Conservation (phyloP, 1,140 invertebrate genomes). For the Telenomus remus region DNA sequence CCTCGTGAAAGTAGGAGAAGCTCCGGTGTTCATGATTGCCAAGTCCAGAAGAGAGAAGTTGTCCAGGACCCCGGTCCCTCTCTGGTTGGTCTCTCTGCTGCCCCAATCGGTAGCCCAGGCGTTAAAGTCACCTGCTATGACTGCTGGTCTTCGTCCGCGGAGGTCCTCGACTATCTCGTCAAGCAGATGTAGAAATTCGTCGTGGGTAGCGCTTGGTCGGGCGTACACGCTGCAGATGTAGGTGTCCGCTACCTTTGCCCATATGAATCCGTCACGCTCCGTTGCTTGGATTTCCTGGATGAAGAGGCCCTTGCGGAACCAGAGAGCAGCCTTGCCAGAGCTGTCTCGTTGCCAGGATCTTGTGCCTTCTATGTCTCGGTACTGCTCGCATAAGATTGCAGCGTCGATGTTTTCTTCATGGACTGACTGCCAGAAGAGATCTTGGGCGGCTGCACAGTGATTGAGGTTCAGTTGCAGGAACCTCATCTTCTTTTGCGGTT, state of each 20-base stretch:
- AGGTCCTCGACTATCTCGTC: conserved; percentile 10
- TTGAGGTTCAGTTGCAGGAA: conserved; percentile 22
- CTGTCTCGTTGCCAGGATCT: not conserved
- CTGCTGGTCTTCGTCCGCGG: not conserved
- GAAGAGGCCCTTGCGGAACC: not conserved
- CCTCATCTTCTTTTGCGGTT: conserved; percentile 3
- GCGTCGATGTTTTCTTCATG: not conserved
- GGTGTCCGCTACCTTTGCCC: conserved; percentile 4
- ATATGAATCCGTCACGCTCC: not conserved
- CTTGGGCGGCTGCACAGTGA: conserved; percentile 21
- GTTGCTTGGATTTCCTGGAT: not conserved
- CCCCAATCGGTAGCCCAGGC: conserved; percentile 24
- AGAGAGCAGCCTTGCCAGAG: conserved; percentile 2
- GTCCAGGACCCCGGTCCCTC: conserved; percentile 3
- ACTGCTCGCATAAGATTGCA: conserved; percentile 16
- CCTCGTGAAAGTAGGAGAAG: not conserved
- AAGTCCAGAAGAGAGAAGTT: not conserved
- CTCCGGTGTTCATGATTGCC: not conserved
- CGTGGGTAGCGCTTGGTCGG: conserved; percentile 12
- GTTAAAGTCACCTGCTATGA: conserved; percentile 44
- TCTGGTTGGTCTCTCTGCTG: not conserved
- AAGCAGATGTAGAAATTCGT: conserved; percentile 13
- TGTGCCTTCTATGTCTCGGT: conserved; percentile 3
- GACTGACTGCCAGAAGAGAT: not conserved
- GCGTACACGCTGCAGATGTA: conserved; percentile 32